Base-by-base conservation (phyloP, 1,140 invertebrate genomes). In the Pseudachorutes palmiensis region DNA sequence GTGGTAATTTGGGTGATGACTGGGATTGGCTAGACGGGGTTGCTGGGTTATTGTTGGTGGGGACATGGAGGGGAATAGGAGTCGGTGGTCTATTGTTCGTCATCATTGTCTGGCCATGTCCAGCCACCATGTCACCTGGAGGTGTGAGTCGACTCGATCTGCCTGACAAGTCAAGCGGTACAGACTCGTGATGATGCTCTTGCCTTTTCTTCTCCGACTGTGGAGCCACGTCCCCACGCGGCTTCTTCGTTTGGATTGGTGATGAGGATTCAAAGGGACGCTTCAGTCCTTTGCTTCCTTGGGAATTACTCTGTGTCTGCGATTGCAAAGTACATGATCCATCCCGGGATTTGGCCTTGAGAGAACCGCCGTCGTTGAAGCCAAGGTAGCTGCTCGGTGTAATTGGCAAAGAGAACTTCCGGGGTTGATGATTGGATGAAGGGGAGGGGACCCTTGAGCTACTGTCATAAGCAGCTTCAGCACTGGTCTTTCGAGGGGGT, bases 91-190 rank as follows among this genome's bases (percentile, higher is more conserved):
- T n/a, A n/a, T n/a, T n/a, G n/a, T n/a, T n/a, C n/a, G n/a, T n/a
- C n/a, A n/a, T n/a, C n/a, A n/a, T n/a, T n/a, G n/a, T n/a, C n/a
- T n/a, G n/a, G n/a, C n/a, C n/a, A n/a, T n/a, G n/a, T 24, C 59
- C 31, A 58, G 14, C 64, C 2, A n/a, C 16, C n/a, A 3, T 24
- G 9, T 22, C 22, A 12, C 16, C 31, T 9, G 64, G 64, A 30
- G 68, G 68, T 26, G 67, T 64, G n/a, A 49, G 41, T 32, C 72
- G 69, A 32, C 66, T 62, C 14, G 72, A 73, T 67, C 68, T 70
- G 31, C 72, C 72, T 59, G 69, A 71, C 51, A 73, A 67, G 51
- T 73, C 72, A 55, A 73, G 59, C 33, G 72, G 72, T 60, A 61
- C 5, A 3, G 48, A 22, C 26, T 65, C 19, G 2, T 51, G n/a